Conservation (phyloP, 2,113 vertebrate genomes). For the Rafetus swinhoei region DNA sequence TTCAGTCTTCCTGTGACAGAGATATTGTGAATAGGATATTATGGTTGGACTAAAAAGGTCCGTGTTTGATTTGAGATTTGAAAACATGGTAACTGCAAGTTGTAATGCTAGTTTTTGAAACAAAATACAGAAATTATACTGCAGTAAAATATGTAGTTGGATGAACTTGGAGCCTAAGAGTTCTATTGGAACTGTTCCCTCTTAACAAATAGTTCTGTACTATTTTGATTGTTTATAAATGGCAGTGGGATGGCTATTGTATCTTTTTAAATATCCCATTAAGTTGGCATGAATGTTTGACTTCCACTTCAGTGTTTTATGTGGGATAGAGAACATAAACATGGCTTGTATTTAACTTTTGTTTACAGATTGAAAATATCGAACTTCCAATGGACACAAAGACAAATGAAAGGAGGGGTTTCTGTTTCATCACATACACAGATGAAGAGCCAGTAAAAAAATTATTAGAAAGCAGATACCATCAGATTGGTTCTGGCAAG, state of each 20-base stretch:
- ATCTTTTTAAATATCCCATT: neutral
- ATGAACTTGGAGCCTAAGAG: neutral
- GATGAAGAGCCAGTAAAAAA: constrained; percentile 92
- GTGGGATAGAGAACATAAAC: fast-evolving
- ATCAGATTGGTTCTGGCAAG: constrained; percentile 92
- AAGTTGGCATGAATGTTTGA: fast-evolving
- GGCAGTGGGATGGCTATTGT: neutral
- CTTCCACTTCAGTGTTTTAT: neutral
- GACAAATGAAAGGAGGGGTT: constrained; percentile 90
- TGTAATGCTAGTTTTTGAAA: neutral
- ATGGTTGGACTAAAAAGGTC: neutral
- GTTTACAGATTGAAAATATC: constrained; percentile 88
- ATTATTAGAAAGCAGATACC: constrained; percentile 90
- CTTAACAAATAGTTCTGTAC: neutral
- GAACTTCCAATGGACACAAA: constrained; percentile 92
- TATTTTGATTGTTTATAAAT: neutral
- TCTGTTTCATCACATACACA: constrained; percentile 90
- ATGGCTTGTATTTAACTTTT: neutral
- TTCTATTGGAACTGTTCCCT: neutral
- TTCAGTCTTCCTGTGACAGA: fast-evolving
- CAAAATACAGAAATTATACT: neutral
- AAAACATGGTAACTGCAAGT: neutral
- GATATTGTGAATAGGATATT: neutral
- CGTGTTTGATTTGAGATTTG: neutral
- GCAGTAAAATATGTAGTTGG: neutral